Percentiles rank a stretch among this genome's conserved stretches.
Evolutionary conservation across 1,140 invertebrate genomes (phyloP).

Genomic region (Drosophila navojoa): DNA sequence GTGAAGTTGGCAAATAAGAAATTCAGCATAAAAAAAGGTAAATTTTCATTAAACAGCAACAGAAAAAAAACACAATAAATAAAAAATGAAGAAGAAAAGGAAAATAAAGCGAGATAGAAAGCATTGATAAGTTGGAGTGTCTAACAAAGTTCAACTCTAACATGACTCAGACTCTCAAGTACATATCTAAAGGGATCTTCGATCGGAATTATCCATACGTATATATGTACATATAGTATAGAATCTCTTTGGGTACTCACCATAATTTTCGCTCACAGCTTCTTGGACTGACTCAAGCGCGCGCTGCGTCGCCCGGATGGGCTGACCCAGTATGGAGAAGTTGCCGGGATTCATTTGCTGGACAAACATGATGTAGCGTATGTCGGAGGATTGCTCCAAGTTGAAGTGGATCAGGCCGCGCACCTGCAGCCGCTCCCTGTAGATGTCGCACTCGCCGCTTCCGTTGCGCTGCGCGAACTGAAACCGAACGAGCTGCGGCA

Average conservation of each 20-base stretch:
- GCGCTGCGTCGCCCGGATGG: conserved; percentile 85
- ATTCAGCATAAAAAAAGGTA: conserved; percentile 72
- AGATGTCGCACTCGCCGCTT: conserved; percentile 83
- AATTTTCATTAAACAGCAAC: conserved; percentile 76
- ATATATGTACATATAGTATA: too few relatives aligned
- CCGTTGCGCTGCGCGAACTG: conserved; percentile 74
- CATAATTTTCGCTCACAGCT: conserved; percentile 86
- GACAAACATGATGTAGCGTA: conserved; percentile 88
- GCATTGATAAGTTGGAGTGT: conserved; percentile 14
- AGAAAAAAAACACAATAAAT: not conserved
- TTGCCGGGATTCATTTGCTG: conserved; percentile 87
- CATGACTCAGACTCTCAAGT: not conserved
- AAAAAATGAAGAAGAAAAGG: conserved; percentile 21
- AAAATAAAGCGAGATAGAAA: conserved; percentile 33
- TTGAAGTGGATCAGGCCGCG: conserved; percentile 85
- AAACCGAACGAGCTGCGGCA: conserved; percentile 80
- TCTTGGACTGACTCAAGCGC: conserved; percentile 85
- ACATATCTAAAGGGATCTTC: too few relatives aligned
- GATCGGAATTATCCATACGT: too few relatives aligned
- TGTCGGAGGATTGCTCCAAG: conserved; percentile 86
- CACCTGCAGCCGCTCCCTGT: conserved; percentile 65
- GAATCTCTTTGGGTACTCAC: conserved; percentile 83
- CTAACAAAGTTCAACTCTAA: too few relatives aligned
- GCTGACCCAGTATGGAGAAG: conserved; percentile 87
- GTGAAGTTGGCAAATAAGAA: conserved; percentile 84